Conservation (phyloP, 1,140 invertebrate genomes). For the Macrocentrus cingulum region DNA sequence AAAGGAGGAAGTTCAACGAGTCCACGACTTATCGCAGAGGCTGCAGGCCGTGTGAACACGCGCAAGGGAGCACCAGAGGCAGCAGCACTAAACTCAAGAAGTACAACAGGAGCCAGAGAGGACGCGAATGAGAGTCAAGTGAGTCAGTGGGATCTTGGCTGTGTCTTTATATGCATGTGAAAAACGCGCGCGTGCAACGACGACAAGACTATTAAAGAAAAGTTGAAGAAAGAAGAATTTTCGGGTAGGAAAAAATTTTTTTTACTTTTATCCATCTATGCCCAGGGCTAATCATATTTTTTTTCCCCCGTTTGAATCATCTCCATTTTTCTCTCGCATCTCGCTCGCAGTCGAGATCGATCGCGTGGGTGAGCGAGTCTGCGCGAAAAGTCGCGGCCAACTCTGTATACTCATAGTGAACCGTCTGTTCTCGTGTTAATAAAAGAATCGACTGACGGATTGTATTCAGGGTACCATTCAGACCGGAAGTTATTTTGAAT, state of each 20-base stretch:
- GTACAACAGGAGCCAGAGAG: too few relatives aligned
- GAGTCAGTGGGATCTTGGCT: too few relatives aligned
- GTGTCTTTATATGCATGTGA: too few relatives aligned
- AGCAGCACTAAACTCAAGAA: too few relatives aligned
- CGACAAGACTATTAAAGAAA: too few relatives aligned
- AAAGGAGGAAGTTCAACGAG: background rate
- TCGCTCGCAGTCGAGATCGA: too few relatives aligned
- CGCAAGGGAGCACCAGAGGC: background rate
- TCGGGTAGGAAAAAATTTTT: too few relatives aligned
- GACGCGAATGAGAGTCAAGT: too few relatives aligned
- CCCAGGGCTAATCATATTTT: background rate
- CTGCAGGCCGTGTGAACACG: background rate
- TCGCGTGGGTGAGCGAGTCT: background rate
- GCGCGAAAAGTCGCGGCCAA: constrained; percentile 1
- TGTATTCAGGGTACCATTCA: background rate
- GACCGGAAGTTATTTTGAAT: background rate
- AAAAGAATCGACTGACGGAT: background rate
- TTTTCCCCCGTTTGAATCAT: background rate
- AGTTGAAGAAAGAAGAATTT: too few relatives aligned
- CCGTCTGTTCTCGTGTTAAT: constrained; percentile 3
- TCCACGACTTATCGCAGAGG: constrained; percentile 2
- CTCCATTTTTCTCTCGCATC: too few relatives aligned
- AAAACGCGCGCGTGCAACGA: too few relatives aligned
- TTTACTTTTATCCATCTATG: background rate
- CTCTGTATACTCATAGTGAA: background rate